A percentile compares a stretch with the other conserved stretches of the same genome.
These are phyloP conservation scores for Protaetia brevitarsis DNA, from an alignment of 1,140 invertebrate genomes.

Conservation along the genomic window DNA sequence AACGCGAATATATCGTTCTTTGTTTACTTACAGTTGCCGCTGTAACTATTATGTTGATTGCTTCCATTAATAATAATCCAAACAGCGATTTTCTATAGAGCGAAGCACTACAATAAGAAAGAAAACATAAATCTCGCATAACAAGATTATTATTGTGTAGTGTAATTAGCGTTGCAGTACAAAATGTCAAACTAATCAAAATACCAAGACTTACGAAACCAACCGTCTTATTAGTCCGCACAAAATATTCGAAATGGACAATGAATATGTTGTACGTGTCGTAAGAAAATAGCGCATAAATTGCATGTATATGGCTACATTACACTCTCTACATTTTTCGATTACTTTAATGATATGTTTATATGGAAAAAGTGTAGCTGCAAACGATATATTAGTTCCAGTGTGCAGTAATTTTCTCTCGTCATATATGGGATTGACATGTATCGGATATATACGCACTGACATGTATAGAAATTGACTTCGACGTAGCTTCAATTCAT, in stretches of 20 bases:
- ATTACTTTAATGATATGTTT: constrained; percentile 5
- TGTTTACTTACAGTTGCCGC: no score
- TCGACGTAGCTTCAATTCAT: background rate
- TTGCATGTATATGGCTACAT: background rate
- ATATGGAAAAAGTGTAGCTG: background rate
- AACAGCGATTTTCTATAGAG: no score
- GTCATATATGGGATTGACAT: constrained; percentile 10
- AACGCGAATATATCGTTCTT: no score
- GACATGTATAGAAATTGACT: constrained; percentile 1
- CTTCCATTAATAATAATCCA: no score
- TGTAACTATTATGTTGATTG: no score
- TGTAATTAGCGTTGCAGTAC: background rate
- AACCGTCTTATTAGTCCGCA: background rate
- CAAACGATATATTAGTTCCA: background rate
- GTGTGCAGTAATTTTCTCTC: background rate
- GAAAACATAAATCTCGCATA: no score
- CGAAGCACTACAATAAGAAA: no score
- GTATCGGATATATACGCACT: background rate
- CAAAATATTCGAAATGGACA: background rate
- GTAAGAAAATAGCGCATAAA: constrained; percentile 1
- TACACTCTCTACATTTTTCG: background rate
- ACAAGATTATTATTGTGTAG: background rate
- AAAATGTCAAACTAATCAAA: background rate
- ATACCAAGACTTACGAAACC: background rate
- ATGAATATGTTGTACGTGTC: background rate